Evolutionary conservation across 2,113 vertebrate species (phyloP), one percentile per base, ranked within the genome.

Genomic region (Centropus bengalensis): DNA sequence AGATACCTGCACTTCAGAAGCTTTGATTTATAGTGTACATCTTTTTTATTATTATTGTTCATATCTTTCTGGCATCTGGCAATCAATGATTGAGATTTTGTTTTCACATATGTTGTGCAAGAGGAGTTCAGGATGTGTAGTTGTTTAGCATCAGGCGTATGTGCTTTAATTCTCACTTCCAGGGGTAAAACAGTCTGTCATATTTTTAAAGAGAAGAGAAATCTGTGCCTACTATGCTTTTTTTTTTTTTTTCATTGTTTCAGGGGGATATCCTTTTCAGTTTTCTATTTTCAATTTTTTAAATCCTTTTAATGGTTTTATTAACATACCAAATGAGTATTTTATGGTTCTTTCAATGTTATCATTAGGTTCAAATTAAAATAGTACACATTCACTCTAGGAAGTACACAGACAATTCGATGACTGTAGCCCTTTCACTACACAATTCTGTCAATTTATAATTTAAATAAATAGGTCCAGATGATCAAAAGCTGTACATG

Each of bases 161-260:
- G 96, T 66, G 88, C 94, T 97, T 98, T 95, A 95, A 93, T 98
- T 98, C 97, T 97, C 96, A 97, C 97, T 97, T 97, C 96, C 97
- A 97, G 95, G 93, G 94, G 96, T 96, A 97, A 97, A 98, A 96
- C 97, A 97, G 93, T 96, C 97, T 98, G 97, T 97, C 90, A n/a
- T 97, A 78, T 94, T 96, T 97, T 96, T 71, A 73, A 97, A 88
- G 86, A 94, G 55, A 94, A 76, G 71, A 79, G 85, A 91, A 95
- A 96, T 94, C 86, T 83, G 86, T 91, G 87, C 92, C 79, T 94
- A 40, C 45, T 91, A 4, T 76, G 64, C 56, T 52, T 19, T 55
- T 91, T 78, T 36, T 91, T 78, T 36, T 36, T 36, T 36, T 82
- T 86, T 95, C 71, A 18, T 80, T 76, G 55, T 78, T 86, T 87